These are phyloP conservation scores for Oophaga pumilio DNA, from an alignment of 2,113 vertebrate genomes.

Conservation along the genomic window DNA sequence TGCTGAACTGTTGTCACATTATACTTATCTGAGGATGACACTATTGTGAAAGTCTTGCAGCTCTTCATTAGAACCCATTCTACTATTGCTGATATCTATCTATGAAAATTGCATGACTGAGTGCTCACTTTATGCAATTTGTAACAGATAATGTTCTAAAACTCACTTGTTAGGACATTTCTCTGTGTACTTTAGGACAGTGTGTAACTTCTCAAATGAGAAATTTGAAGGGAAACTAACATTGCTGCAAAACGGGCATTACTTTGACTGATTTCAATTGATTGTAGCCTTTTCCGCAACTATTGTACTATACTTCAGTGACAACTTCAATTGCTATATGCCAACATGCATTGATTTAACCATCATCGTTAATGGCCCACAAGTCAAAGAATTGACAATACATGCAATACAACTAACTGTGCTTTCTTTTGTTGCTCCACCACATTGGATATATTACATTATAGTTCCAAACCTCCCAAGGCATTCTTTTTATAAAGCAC, in stretches of 20 bases:
- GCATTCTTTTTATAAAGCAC: not conserved
- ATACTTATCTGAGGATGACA: no score
- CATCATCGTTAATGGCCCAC: slow-evolving; percentile 33
- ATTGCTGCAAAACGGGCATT: not conserved
- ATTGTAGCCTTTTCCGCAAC: slow-evolving; percentile 14
- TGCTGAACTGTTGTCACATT: no score
- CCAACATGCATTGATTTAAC: slow-evolving; percentile 30
- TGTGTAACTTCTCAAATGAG: not conserved
- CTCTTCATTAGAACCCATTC: no score
- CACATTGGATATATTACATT: not conserved
- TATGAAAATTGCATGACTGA: not conserved
- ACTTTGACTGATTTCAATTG: slow-evolving; percentile 22
- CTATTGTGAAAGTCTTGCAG: no score
- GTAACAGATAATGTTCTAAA: not conserved
- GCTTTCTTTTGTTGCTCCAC: not conserved
- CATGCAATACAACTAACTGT: not conserved
- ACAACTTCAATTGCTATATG: slow-evolving; percentile 48
- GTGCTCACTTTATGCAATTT: not conserved
- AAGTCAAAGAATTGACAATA: slow-evolving; percentile 23
- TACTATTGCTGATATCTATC: not conserved
- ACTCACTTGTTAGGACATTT: not conserved
- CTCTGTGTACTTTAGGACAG: not conserved
- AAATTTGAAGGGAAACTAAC: not conserved
- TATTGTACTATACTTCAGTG: slow-evolving; percentile 15
- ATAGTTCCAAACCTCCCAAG: not conserved